Percentiles rank a stretch among this genome's conserved stretches.
Evolutionary conservation across 2,888 invertebrate genomes (phyloP).

Genomic region (Bibio marci): DNA sequence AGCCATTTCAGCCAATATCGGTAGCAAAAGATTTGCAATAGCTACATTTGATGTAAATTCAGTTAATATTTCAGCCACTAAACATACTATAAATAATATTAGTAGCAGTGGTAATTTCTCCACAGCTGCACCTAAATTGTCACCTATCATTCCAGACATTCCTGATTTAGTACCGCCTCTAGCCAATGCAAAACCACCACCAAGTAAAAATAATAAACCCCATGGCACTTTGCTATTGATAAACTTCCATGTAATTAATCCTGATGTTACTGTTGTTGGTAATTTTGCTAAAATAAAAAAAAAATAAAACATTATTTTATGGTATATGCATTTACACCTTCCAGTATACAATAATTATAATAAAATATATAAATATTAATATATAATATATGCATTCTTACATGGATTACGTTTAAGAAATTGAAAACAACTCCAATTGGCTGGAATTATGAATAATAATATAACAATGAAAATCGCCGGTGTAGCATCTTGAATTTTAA

Average conservation of each 20-base stretch:
- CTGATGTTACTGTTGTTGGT: conserved; percentile 39
- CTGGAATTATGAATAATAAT: conserved; percentile 59
- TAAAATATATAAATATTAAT: not conserved
- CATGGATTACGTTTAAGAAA: conserved; percentile 31
- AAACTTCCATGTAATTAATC: conserved; percentile 60
- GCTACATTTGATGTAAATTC: conserved; percentile 75
- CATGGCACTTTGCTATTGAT: conserved; percentile 66
- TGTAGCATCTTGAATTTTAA: conserved; percentile 51
- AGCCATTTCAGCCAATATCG: conserved; percentile 58
- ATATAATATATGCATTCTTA: conserved; percentile 4
- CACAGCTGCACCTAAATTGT: conserved; percentile 37
- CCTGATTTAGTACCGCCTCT: conserved; percentile 60
- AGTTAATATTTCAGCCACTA: conserved; percentile 55
- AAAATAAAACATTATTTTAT: not conserved
- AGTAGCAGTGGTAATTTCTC: conserved; percentile 37
- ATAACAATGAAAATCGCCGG: conserved; percentile 59
- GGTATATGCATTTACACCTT: no score
- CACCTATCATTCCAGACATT: conserved; percentile 52
- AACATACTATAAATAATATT: conserved; percentile 48
- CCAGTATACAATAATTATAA: no score
- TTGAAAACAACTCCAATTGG: conserved; percentile 47
- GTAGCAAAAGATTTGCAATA: conserved; percentile 62
- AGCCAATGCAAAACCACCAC: conserved; percentile 54
- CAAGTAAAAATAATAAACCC: conserved; percentile 19
- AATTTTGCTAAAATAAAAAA: not conserved